Evolutionary conservation across 2,113 vertebrate species (phyloP), one percentile per base, ranked within the genome.

Genomic region (Salvelinus namaycush): DNA sequence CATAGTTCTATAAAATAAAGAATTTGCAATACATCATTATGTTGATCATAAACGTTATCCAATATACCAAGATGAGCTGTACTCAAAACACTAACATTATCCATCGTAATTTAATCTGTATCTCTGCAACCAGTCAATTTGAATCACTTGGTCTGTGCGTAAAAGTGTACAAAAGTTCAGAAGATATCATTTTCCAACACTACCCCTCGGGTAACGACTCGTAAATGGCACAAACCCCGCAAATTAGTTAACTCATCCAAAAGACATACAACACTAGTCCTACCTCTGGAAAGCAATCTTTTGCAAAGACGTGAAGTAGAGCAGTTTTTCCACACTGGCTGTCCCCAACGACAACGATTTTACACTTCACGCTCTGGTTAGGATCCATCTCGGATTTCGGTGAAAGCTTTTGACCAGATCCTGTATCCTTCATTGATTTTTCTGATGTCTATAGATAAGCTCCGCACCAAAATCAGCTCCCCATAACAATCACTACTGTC

Each of bases 221-320:
- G 3, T 18, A 54, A 54, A 54, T 5, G 5, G 14, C 51, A 18
- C 51, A 54, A 14, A 54, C 5, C 39, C 18, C 3, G 16, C 51
- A 54, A 54, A 14, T 54, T 5, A 54, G 39, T 54, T 5, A 18
- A 18, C 16, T 18, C 3, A 54, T 54, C 51, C 51, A 4, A 54
- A 54, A 14, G 51, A 54, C 12, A 54, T 18, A 3, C 16, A 54
- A 54, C 12, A 51, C 95, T 20, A n/a, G 78, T 44, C 88, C 26
- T 90, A 97, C 96, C 95, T 96, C 95, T 2, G 95, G 96, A 86
- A 96, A 96, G 79, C 93, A 95, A 49, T 96, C 95, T 86, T 96
- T 96, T 14, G 95, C 95, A 74, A 96, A 96, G 31, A 77, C 92
- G 49, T 73, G 82, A 57, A 86, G 69, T 66, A 86, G 67, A 39